Percentiles rank a stretch among this genome's conserved stretches.
Evolutionary conservation across 2,113 vertebrate species (phyloP).

Genomic region (Tupaia tana): DNA sequence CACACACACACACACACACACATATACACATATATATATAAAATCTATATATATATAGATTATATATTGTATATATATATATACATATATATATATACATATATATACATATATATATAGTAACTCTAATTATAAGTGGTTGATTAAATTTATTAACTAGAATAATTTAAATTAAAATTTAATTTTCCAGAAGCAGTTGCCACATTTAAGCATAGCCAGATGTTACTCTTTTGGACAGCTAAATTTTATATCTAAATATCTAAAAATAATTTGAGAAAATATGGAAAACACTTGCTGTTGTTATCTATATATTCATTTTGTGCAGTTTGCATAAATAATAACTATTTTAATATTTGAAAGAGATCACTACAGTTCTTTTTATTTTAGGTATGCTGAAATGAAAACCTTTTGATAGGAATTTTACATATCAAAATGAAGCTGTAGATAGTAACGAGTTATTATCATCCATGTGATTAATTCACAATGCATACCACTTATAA

Average conservation of each 20-base stretch:
- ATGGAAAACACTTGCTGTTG: neutral
- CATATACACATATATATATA: no score
- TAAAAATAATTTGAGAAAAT: constrained; percentile 41
- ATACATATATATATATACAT: no score
- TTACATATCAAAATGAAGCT: constrained; percentile 52
- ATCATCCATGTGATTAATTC: constrained; percentile 57
- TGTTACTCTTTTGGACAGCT: neutral
- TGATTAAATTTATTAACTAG: constrained; percentile 12
- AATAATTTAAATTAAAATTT: constrained; percentile 16
- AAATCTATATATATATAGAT: no score
- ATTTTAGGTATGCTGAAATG: constrained; percentile 23
- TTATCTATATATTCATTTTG: constrained; percentile 21
- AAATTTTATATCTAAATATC: neutral
- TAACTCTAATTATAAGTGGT: neutral
- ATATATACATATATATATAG: neutral
- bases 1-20: no score
- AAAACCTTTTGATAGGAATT: constrained; percentile 35
- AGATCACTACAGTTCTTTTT: neutral
- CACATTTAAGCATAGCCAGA: neutral
- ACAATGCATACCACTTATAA: constrained; percentile 60
- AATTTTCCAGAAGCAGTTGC: neutral
- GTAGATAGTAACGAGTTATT: constrained; percentile 47
- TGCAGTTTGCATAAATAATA: constrained; percentile 8
- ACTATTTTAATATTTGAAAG: constrained; percentile 3
- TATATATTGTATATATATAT: no score